These are phyloP conservation scores for Hozukius guyotensis DNA, from an alignment of 2,797 vertebrate species.

Conservation along the genomic window DNA sequence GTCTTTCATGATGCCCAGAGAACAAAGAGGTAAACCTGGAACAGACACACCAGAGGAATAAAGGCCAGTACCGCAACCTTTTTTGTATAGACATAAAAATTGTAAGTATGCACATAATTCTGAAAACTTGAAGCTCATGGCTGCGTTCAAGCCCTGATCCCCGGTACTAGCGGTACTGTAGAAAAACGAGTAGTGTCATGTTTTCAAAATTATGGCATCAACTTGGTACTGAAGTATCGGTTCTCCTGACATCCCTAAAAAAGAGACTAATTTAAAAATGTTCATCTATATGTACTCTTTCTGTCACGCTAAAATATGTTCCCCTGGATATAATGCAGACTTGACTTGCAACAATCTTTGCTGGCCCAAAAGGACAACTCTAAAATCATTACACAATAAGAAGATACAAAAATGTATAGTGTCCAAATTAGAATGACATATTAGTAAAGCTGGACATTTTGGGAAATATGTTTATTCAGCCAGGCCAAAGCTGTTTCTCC, in stretches of 20 bases:
- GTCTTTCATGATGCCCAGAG: slow-evolving; percentile 86
- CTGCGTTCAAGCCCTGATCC: too few species aligned
- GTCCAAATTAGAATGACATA: not conserved
- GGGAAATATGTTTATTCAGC: not conserved
- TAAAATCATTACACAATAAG: not conserved
- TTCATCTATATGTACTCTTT: not conserved
- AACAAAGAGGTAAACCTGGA: slow-evolving; percentile 83
- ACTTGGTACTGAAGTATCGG: too few species aligned
- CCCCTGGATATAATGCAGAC: not conserved
- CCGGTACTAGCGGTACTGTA: too few species aligned
- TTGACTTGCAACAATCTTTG: not conserved
- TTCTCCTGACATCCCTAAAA: too few species aligned
- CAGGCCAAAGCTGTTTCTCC: not conserved
- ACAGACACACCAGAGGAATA: not conserved
- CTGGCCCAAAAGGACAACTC: not conserved
- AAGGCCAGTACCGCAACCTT: not conserved
- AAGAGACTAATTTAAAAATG: not conserved
- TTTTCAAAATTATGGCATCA: rapidly evolving
- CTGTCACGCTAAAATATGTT: not conserved
- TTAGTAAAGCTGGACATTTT: not conserved
- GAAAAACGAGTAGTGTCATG: too few species aligned
- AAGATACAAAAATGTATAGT: not conserved
- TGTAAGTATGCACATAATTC: too few species aligned
- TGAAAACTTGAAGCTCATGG: too few species aligned
- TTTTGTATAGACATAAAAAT: too few species aligned